Evolutionary conservation across 1,140 invertebrate genomes (phyloP).

Genomic region (Drosophila subpulchrella): DNA sequence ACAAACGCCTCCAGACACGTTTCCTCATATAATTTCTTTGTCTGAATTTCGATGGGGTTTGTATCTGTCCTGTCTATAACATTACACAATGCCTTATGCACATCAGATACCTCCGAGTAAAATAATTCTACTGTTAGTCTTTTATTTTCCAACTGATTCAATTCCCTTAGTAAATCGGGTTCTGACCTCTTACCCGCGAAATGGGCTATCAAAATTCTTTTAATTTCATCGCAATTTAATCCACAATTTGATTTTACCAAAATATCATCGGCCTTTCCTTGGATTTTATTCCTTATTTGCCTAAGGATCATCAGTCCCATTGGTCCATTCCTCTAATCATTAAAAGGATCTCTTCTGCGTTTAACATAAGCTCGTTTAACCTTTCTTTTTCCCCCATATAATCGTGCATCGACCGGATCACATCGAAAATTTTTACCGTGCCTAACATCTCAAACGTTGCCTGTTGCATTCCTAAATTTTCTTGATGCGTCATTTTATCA

Average conservation of each 20-base stretch:
- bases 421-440: constrained; percentile 6
- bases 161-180: too few relatives aligned
- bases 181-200: too few relatives aligned
- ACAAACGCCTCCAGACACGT: constrained; percentile 12
- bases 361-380: constrained; percentile 1
- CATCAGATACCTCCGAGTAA: constrained; percentile 6
- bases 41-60: constrained; percentile 3
- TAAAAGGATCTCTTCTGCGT: constrained; percentile 5
- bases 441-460: constrained; percentile 8
- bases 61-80: constrained; percentile 9
- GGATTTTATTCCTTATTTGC: constrained; percentile 12
- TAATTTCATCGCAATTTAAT: constrained; percentile 9
- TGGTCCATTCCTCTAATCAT: neutral
- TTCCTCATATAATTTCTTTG: constrained; percentile 4
- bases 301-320: constrained; percentile 1
- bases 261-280: constrained; percentile 12
- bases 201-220: constrained; percentile 6
- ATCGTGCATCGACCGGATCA: constrained; percentile 7
- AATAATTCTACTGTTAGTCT: constrained; percentile 3
- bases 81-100: constrained; percentile 8
- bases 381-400: neutral
- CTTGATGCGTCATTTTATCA: constrained; percentile 1
- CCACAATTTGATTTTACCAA: constrained; percentile 8
- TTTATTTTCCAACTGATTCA: constrained; percentile 9
- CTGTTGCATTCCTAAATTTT: constrained; percentile 8